Base-by-base conservation (phyloP, 1,140 invertebrate genomes). In the Vanessa tameamea region DNA sequence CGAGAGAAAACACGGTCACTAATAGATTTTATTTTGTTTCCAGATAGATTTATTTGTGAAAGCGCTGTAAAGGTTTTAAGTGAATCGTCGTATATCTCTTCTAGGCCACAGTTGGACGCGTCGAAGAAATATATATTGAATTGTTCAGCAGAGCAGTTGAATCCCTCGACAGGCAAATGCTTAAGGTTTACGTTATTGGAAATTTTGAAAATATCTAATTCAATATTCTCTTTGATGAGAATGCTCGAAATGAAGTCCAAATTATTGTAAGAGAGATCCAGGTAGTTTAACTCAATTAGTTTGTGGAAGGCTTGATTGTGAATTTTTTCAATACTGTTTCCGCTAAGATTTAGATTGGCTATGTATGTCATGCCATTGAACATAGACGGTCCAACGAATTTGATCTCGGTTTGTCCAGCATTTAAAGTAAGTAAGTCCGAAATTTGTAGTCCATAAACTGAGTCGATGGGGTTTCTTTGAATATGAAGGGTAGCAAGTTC, bases 211-310 rank as follows among this genome's bases (percentile, higher is more conserved):
- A 95, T 94, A 80, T 96, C 95, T 50, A 96, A 84, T 78, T 95
- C 93, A 13, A 94, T 93, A 85, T 96, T 96, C 69, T 94, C 93
- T 72, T 94, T 94, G 79, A 96, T 95, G 64, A 96, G 88, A 82
- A 95, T 93, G n/a, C 94, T 93, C 0, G 94, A 95, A 48, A 96
- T 90, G 51, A 94, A 94, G 20, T 95, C 94, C 20, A 96, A 84
- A 51, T 94, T 92, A 81, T 96, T 96, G 75, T 95, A 93, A 0
- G 95, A 96, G 59, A 96, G 89, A 81, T 96, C 95, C 64, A 96
- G 93, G 83, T 95, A 93, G 47, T 94, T 94, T 31, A 96, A 89
- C 61, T 94, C 93, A 65, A 94, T 92, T 5, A 96, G 87, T 66
- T 94, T 89, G 2, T 93, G 87, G 88, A 96, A 96, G 43, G 95